These are phyloP conservation scores for Lepidothrix coronata DNA, from an alignment of 2,113 vertebrate genomes.

Conservation along the genomic window DNA sequence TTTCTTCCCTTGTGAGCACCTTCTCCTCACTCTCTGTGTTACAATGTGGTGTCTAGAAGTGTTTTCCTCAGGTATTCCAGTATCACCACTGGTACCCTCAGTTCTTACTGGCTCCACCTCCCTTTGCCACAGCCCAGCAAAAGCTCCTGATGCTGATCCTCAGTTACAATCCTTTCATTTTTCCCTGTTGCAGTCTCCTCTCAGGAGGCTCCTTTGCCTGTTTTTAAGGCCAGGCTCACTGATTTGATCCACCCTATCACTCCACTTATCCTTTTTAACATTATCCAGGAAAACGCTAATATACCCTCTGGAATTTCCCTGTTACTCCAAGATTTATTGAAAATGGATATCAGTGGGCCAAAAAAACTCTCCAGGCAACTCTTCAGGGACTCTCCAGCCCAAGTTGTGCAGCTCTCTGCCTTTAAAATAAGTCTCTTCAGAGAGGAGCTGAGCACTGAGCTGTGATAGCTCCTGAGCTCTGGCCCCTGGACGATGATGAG, in stretches of 20 bases:
- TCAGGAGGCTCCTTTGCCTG: neutral
- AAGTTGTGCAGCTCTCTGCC: neutral
- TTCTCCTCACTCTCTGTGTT: neutral
- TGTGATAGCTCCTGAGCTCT: neutral
- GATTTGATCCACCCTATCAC: neutral
- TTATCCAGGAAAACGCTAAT: neutral
- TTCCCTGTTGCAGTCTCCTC: neutral
- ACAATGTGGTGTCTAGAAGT: rapidly evolving
- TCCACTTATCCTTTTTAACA: neutral
- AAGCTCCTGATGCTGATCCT: rapidly evolving
- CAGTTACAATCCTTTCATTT: rapidly evolving
- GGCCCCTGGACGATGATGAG: neutral
- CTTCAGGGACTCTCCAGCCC: neutral
- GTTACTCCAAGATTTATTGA: neutral
- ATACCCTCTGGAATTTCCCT: neutral
- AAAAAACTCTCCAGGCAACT: neutral
- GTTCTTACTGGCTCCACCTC: neutral
- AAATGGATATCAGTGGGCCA: neutral
- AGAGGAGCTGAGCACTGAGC: neutral
- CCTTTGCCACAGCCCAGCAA: neutral
- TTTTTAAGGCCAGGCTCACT: neutral
- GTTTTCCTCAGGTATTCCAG: neutral
- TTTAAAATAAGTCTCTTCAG: neutral
- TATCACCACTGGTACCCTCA: rapidly evolving
- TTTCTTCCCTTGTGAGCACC: neutral